Conservation (phyloP, 2,113 vertebrate species). For the Panurus biarmicus region DNA sequence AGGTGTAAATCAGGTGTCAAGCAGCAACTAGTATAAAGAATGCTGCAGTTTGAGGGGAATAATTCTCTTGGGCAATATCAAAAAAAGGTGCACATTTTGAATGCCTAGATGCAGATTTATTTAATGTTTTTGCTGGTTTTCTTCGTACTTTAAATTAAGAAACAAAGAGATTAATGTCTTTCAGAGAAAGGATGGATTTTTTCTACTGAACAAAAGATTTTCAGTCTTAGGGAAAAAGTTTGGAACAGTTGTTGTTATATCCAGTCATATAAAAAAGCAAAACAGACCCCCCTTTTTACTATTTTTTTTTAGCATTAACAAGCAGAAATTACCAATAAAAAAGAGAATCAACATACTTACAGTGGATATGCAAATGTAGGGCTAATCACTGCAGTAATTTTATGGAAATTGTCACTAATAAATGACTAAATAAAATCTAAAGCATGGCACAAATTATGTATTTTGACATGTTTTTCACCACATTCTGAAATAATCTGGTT, state of each 20-base stretch:
- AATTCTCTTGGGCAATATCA: background rate
- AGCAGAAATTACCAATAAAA: background rate
- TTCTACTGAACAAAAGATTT: background rate
- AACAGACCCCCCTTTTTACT: background rate
- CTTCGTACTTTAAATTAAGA: background rate
- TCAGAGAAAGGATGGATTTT: background rate
- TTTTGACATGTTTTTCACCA: background rate
- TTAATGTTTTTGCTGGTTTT: background rate
- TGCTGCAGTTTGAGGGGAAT: background rate
- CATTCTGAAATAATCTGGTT: background rate
- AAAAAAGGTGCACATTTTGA: background rate
- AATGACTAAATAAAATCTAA: background rate
- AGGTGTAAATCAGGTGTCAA: background rate
- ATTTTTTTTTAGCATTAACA: background rate
- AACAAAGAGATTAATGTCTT: background rate
- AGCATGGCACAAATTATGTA: accelerated
- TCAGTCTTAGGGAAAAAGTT: background rate
- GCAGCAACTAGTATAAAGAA: background rate
- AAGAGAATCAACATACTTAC: background rate
- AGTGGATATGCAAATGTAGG: background rate
- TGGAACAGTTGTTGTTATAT: background rate
- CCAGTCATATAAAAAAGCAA: background rate
- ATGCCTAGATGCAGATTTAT: background rate
- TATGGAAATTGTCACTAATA: background rate
- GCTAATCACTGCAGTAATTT: background rate